These are phyloP conservation scores for Oxygymnocypris stewartii DNA, from an alignment of 2,113 vertebrate species.

Conservation along the genomic window DNA sequence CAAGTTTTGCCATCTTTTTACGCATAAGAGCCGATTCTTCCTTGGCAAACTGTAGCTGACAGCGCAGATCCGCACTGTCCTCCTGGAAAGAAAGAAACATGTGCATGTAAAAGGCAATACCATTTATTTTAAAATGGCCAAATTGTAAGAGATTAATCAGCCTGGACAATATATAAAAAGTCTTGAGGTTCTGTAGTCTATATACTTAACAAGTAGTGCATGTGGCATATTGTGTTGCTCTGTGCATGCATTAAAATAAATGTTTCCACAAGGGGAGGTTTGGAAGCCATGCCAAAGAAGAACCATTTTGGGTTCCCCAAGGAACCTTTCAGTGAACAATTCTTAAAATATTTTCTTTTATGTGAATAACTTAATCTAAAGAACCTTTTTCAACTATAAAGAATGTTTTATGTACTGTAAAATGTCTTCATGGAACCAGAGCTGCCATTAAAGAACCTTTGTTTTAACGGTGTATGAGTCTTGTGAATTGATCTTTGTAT, in stretches of 20 bases:
- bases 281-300: background rate
- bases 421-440: background rate
- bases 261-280: background rate
- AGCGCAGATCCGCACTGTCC: conserved; percentile 94
- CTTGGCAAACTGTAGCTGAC: conserved; percentile 97
- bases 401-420: background rate
- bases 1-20: conserved; percentile 96
- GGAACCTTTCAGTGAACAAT: too few relatives aligned
- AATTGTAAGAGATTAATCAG: background rate
- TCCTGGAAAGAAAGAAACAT: conserved; percentile 74
- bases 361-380: background rate
- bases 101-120: background rate
- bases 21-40: conserved; percentile 94
- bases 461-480: background rate
- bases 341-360: background rate
- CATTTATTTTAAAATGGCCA: background rate
- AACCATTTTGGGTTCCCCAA: background rate
- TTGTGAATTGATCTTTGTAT: background rate
- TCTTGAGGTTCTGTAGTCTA: background rate
- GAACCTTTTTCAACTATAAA: background rate
- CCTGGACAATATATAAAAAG: background rate
- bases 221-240: background rate
- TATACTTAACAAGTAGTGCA: background rate
- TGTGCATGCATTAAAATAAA: background rate
- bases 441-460: background rate